Conservation (phyloP, 2,113 vertebrate genomes). For the Megaceryle torquata region DNA sequence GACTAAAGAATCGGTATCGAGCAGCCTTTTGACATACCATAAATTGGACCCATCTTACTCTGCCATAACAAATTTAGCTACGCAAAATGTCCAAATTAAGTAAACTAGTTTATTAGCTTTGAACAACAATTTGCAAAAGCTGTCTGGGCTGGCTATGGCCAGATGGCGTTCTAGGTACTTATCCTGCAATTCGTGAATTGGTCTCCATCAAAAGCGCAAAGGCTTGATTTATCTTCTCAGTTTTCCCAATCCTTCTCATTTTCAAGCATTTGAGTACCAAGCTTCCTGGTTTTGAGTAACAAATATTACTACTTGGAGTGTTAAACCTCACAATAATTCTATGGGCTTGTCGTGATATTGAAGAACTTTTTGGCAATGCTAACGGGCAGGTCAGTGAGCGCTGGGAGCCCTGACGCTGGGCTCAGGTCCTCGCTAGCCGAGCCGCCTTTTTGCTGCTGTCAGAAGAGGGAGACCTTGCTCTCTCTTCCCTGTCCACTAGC, state of each 20-base stretch:
- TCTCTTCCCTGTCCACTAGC: not conserved
- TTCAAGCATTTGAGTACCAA: not conserved
- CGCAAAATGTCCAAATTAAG: not conserved
- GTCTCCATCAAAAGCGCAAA: not conserved
- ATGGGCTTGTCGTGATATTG: not conserved
- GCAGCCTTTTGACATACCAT: not conserved
- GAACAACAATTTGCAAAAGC: not conserved
- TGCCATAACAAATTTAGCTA: not conserved
- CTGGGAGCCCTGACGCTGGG: not conserved
- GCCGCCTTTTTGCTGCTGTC: not conserved
- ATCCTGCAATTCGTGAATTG: not conserved
- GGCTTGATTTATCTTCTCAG: not conserved
- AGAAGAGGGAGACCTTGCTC: not conserved
- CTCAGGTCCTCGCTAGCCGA: not conserved
- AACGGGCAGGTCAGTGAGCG: not conserved
- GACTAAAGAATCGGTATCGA: not conserved
- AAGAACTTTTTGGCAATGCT: not conserved
- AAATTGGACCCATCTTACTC: not conserved
- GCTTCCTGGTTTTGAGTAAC: not conserved
- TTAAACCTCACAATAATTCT: not conserved
- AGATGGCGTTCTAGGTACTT: not conserved
- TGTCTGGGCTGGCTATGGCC: not conserved
- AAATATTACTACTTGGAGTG: not conserved
- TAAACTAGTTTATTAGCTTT: not conserved
- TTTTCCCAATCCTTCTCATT: not conserved